Base-by-base conservation (phyloP, 37 sponge, comb jelly and placozoan species). In the Spongilla lacustris region DNA sequence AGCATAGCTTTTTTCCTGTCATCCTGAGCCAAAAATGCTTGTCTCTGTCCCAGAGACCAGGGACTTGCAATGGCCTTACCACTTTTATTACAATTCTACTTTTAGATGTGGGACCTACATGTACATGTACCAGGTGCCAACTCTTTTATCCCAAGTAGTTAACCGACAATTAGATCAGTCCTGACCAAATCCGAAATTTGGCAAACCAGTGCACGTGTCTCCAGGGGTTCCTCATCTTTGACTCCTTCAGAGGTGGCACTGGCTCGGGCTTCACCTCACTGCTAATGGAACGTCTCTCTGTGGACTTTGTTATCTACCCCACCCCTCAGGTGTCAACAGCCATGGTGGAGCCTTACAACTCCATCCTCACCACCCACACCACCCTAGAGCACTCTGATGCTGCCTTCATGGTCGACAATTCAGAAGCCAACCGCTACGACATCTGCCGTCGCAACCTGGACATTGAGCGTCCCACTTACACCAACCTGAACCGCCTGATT, bases 391-490 rank as follows among this genome's bases (percentile, higher is more conserved):
- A 85, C 92, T 96, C 95, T 25, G 98, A 98, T 85, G 96, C 96
- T 88, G 95, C 98, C 75, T 98, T 98, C 90, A 98, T 98, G 98
- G 96, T 96, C 9, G 98, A 98, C 88, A 98, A 98, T 76, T n/a
- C n/a, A n/a, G 98, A 98, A 82, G 98, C 98, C 67, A 94, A n/a
- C n/a, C n/a, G 91, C 89, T 98, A 96, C 76, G 98, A 98, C 70
- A 98, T 98, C 86, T 98, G 98, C 74, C 89, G 94, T 21, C 82
- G 90, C 31, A 98, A 98, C 86, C 82, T 98, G 49, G 95, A 94
- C 81, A 93, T 98, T 36, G 93, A 98, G 85, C 88, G 92, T 27
- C 92, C 92, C 22, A 91, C 92, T 36, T 91, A 95, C 87, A 95
- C 93, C 81, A 91, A 95, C 81, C 92, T 95, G 50, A 91, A 93